Conservation (phyloP, 2,113 vertebrate genomes). For the Hoplias malabaricus region DNA sequence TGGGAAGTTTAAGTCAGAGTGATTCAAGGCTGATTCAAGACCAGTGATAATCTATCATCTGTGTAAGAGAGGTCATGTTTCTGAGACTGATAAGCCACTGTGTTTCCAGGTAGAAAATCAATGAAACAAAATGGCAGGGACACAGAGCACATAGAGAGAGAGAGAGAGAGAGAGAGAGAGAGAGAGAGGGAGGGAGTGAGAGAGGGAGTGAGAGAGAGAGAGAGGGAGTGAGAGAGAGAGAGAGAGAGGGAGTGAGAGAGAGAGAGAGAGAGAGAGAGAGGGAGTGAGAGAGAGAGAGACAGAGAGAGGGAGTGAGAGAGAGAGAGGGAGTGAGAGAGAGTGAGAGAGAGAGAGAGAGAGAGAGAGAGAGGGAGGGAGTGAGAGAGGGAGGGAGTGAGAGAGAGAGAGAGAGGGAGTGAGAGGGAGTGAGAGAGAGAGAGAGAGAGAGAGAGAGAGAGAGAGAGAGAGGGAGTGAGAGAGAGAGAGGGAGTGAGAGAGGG, state of each 20-base stretch:
- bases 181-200: no score
- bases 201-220: no score
- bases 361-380: not conserved
- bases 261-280: not conserved
- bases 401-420: not conserved
- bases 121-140: not conserved
- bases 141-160: not conserved
- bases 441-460: not conserved
- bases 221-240: no score
- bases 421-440: not conserved
- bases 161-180: not conserved
- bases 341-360: not conserved
- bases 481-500: not conserved
- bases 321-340: not conserved
- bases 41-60: no score
- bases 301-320: not conserved
- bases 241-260: not conserved
- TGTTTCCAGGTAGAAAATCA: conserved; percentile 3
- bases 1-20: no score
- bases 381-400: no score
- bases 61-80: not conserved
- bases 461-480: not conserved
- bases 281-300: not conserved
- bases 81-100: not conserved
- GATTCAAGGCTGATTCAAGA: no score